Evolutionary conservation across 2,113 vertebrate species (phyloP), one percentile per base, ranked within the genome.

Genomic region (Turdus rufiventris): DNA sequence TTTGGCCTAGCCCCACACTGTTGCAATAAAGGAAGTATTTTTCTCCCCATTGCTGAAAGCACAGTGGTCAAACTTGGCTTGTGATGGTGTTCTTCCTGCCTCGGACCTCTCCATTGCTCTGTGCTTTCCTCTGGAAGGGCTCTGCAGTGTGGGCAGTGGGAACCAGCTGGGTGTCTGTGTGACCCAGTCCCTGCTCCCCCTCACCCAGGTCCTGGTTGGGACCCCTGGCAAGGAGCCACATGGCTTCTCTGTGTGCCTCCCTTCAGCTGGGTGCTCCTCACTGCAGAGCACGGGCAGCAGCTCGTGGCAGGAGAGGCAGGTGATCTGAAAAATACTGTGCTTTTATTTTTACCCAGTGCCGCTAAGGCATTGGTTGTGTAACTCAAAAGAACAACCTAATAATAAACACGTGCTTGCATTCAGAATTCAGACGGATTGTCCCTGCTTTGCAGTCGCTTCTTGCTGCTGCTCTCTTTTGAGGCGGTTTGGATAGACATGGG

Each of bases 291-390:
- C 0, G 2, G 60, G 29, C 67, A 63, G 66, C 57, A 53, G 48
- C 66, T 90, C 20, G 1, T 5, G 0, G 20, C 66, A 16, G 25
- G 31, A 4, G 38, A 75, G 70, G 43, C 21, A 21, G 58, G 25
- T 53, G 45, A 48, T 89, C 72, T 3, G 2, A 38, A 6, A 51
- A 91, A 51, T 33, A n/a, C 56, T 1, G 4, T 28, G 70, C 62
- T 75, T 89, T 90, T 93, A 82, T 93, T 94, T 89, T 96, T 89
- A 72, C 78, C 85, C 74, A 18, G 45, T 36, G 70, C 62, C 76
- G 61, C 66, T 66, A 38, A 88, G 77, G 45, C 70, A 60, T 9
- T 81, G 61, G 43, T 87, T 87, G n/a, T 81, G 7, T 91, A 88
- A 68, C 88, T 88, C 45, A 38, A 20, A 87, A 95, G 81, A 94